These are phyloP conservation scores for Merodon equestris DNA, from an alignment of 2,888 invertebrate genomes.

Conservation along the genomic window DNA sequence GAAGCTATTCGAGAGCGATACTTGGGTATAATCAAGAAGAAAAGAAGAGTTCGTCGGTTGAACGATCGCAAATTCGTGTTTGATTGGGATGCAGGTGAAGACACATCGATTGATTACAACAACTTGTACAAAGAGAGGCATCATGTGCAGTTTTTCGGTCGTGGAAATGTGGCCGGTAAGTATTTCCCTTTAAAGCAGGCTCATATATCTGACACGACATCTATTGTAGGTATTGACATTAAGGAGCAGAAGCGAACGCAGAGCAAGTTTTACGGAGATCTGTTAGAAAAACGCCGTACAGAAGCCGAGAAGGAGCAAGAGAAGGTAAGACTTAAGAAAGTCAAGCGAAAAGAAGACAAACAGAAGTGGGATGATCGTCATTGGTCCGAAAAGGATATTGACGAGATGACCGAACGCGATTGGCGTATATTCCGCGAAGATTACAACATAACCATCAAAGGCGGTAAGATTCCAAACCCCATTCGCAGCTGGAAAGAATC, in stretches of 20 bases:
- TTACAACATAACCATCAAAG: constrained; percentile 98
- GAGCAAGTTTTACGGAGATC: constrained; percentile 97
- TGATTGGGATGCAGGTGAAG: constrained; percentile 99
- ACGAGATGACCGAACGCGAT: constrained; percentile 99
- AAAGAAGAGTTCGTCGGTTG: constrained; percentile 92
- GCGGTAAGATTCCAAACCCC: constrained; percentile 97
- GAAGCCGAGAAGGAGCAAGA: constrained; percentile 98
- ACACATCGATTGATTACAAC: constrained; percentile 98
- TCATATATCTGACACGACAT: neutral
- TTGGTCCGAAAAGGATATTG: constrained; percentile 96
- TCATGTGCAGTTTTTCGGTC: constrained; percentile 98
- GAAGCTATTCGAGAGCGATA: constrained; percentile 98
- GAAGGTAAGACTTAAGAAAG: constrained; percentile 93
- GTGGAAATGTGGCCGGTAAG: constrained; percentile 92
- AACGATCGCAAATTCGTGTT: constrained; percentile 99
- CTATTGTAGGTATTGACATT: constrained; percentile 90
- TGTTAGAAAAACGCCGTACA: constrained; percentile 95
- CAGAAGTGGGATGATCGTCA: constrained; percentile 99
- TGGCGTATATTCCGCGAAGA: constrained; percentile 99
- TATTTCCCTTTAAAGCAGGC: neutral
- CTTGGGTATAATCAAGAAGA: constrained; percentile 94
- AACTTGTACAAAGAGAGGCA: constrained; percentile 97
- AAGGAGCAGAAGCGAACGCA: constrained; percentile 97
- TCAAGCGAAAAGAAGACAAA: constrained; percentile 97
- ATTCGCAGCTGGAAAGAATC: constrained; percentile 97